Base-by-base conservation (phyloP, 2,888 invertebrate genomes). In the Sepioteuthis lessoniana region DNA sequence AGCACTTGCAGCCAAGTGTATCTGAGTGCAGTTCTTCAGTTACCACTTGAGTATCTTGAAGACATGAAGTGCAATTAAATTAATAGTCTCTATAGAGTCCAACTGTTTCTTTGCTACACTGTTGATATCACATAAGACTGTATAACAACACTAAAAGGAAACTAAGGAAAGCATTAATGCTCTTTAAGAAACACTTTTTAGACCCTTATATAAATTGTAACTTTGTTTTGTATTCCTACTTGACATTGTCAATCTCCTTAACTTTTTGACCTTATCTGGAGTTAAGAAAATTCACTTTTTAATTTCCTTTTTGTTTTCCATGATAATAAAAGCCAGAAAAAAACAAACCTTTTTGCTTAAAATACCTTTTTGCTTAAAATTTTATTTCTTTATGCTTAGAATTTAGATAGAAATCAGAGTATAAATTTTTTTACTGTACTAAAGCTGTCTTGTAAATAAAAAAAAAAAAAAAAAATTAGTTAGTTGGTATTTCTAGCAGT, bases 1-100 rank as follows among this genome's bases (percentile, higher is more conserved):
- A 76, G 76, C n/a, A 76, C 76, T 76, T 76, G 76, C 76, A 76
- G 76, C n/a, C 16, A 13, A 35, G 5, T n/a, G 55, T 50, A 50
- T n/a, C n/a, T 76, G 76, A 76, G 19, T 10, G 55, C n/a, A n/a
- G 1, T 76, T 76, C n/a, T 35, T n/a, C 13, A 76, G 76, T 76
- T 31, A 3, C 76, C 76, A 76, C 76, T n/a, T 76, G 76, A 76
- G 76, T 76, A n/a, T n/a, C n/a, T 76, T 76, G n/a, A 76, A 76
- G 76, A n/a, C 19, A n/a, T 76, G n/a, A 76, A 76, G 76, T n/a
- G n/a, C 76, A 76, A 76, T 76, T 76, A 76, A 76, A 76, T 76
- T 76, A 76, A 76, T 76, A 76, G 76, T n/a, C 35, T 76, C 76
- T 13, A 76, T 35, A 76, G n/a, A 76, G 10, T 76, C 13, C 76